These are phyloP conservation scores for Drosophila repletoides DNA, from an alignment of 1,140 invertebrate genomes.

Conservation along the genomic window DNA sequence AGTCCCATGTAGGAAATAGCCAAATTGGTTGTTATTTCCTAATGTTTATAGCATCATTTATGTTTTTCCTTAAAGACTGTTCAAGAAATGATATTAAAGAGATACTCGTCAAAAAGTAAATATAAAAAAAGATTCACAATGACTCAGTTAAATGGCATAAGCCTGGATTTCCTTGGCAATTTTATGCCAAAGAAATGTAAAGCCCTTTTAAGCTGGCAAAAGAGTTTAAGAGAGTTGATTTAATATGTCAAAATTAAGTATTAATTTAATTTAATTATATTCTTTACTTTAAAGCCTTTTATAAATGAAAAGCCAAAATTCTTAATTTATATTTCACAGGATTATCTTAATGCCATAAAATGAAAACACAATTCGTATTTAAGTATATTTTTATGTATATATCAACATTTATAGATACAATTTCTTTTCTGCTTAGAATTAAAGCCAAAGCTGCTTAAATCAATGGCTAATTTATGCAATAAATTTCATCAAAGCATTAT, in stretches of 20 bases:
- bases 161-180: neutral
- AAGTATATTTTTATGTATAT: slow-evolving; percentile 9
- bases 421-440: slow-evolving; percentile 46
- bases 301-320: neutral
- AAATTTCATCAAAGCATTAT: slow-evolving; percentile 20
- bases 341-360: no score
- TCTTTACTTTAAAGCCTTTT: neutral
- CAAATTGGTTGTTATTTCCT: slow-evolving; percentile 70
- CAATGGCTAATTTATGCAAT: slow-evolving; percentile 64
- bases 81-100: slow-evolving; percentile 16
- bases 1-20: slow-evolving; percentile 55
- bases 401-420: neutral
- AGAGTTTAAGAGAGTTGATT: no score
- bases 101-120: slow-evolving; percentile 23
- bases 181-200: no score
- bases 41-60: slow-evolving; percentile 65
- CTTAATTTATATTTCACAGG: no score
- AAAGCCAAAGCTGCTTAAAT: slow-evolving; percentile 72
- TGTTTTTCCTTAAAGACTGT: slow-evolving; percentile 21
- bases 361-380: neutral
- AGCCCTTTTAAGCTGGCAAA: no score
- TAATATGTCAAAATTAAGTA: no score
- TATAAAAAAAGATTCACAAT: slow-evolving; percentile 2
- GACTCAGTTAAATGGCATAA: slow-evolving; percentile 5
- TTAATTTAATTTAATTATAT: no score